Conservation (phyloP, 2,888 invertebrate species). For the Catocala fraxini region DNA sequence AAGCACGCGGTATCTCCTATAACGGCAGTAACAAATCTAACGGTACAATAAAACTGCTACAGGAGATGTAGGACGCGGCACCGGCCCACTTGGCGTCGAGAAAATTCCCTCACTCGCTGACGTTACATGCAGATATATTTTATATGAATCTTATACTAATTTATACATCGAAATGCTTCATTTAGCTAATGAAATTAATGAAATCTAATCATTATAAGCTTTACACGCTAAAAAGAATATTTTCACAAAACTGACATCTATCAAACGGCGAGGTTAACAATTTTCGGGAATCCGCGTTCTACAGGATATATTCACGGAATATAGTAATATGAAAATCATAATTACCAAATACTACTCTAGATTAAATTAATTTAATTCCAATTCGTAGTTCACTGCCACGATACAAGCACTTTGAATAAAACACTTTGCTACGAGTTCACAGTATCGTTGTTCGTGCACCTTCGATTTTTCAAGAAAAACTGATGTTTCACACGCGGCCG, state of each 20-base stretch:
- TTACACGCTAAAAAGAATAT: background rate
- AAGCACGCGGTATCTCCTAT: slow-evolving; percentile 46
- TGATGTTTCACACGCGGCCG: slow-evolving; percentile 80
- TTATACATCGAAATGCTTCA: slow-evolving; percentile 10
- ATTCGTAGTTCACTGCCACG: slow-evolving; percentile 69
- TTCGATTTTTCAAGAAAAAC: slow-evolving; percentile 80
- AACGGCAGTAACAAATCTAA: slow-evolving; percentile 59
- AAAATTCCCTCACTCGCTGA: slow-evolving; percentile 73
- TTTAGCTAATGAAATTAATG: slow-evolving; percentile 13
- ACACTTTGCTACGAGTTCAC: slow-evolving; percentile 66
- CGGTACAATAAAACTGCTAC: slow-evolving; percentile 56
- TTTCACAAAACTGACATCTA: slow-evolving; percentile 7
- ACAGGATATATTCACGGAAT: background rate
- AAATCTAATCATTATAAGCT: background rate
- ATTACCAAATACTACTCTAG: slow-evolving; percentile 62
- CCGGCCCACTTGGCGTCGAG: slow-evolving; percentile 72
- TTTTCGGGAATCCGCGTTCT: slow-evolving; percentile 5
- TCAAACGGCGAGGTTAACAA: slow-evolving; percentile 25
- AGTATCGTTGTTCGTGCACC: slow-evolving; percentile 59
- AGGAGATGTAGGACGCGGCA: slow-evolving; percentile 66
- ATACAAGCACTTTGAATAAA: slow-evolving; percentile 66
- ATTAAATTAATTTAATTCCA: slow-evolving; percentile 48
- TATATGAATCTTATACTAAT: slow-evolving; percentile 25
- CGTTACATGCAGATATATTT: slow-evolving; percentile 39
- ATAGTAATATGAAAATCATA: slow-evolving; percentile 40